Evolutionary conservation across 2,888 invertebrate genomes (phyloP).

Genomic region (Pherbina coryleti): DNA sequence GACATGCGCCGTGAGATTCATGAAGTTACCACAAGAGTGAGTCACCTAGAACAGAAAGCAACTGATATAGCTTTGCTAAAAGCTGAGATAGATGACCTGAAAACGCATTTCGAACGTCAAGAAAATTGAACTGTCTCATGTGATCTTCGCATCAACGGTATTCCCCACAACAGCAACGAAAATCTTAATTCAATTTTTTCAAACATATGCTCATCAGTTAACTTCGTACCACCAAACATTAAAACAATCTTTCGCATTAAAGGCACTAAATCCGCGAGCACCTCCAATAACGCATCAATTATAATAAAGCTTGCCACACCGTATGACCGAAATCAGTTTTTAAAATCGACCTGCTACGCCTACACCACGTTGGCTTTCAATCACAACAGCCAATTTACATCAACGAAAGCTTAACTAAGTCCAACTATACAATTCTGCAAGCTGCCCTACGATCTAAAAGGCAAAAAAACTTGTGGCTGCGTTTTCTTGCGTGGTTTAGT

Average conservation of each 20-base stretch:
- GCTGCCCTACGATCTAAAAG: not conserved
- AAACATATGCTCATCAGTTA: not conserved
- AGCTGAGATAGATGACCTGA: not conserved
- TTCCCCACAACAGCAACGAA: not conserved
- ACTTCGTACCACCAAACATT: not conserved
- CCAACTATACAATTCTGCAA: too few species aligned
- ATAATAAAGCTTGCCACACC: not conserved
- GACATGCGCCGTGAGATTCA: not conserved
- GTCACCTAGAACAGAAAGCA: not conserved
- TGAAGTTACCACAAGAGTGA: not conserved
- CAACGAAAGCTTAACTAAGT: too few species aligned
- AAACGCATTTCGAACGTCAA: not conserved
- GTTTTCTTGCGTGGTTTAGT: not conserved
- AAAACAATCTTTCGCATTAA: not conserved
- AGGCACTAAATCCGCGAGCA: not conserved
- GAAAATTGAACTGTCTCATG: not conserved
- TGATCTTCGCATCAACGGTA: not conserved
- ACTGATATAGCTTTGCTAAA: not conserved
- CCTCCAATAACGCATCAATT: not conserved
- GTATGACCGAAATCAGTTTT: not conserved
- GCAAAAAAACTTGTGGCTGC: not conserved
- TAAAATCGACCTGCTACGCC: too few species aligned
- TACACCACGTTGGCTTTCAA: too few species aligned
- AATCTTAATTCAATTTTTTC: not conserved
- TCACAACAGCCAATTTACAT: too few species aligned